Base-by-base conservation (phyloP, 2,113 vertebrate genomes). In the Isurus oxyrinchus region DNA sequence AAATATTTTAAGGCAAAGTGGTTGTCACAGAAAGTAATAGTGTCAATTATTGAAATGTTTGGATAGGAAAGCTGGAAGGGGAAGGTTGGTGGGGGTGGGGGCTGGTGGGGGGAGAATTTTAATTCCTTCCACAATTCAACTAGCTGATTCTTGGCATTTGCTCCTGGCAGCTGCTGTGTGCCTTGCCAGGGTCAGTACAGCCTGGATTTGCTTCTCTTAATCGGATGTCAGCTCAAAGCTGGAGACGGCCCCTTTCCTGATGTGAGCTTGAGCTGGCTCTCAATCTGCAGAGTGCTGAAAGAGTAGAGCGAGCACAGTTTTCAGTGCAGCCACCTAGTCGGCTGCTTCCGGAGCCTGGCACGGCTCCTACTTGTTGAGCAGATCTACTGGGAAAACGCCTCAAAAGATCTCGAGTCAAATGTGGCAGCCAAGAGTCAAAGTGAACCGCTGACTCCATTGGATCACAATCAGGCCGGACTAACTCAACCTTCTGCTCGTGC, bases 1-100 rank as follows among this genome's bases (percentile, higher is more conserved):
- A 59, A 61, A 91, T 94, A 94, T 40, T 94, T 63, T 94, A n/a
- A 49, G 59, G 59, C 90, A 63, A 94, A 94, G 90, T 40, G 59
- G n/a, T 94, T 63, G 19, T 94, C 59, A 63, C 59, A 21, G 59
- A 63, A 13, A 25, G 55, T 31, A 91, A 44, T 44, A 21, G 23
- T n/a, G 59, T 40, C 59, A 94, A 40, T 94, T 63, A 94, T 63
- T 66, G 90, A 93, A 63, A 57, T 27, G 87, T 90, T 57, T 90
- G 57, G 31, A 25, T n/a, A 40, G 55, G 88, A 59, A 63, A 93
- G 90, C 57, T 40, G 16, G 63, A 59, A 11, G 13, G 57, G 13
- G 7, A 53, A 10, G 13, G 81, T 4, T 5, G 40, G n/a, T 44
- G 44, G 10, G 19, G 81, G 16, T 5, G 40, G n/a, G 84, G 44